Evolutionary conservation across 2,888 invertebrate species (phyloP).

Genomic region (Amblyjoppa fuscipennis): DNA sequence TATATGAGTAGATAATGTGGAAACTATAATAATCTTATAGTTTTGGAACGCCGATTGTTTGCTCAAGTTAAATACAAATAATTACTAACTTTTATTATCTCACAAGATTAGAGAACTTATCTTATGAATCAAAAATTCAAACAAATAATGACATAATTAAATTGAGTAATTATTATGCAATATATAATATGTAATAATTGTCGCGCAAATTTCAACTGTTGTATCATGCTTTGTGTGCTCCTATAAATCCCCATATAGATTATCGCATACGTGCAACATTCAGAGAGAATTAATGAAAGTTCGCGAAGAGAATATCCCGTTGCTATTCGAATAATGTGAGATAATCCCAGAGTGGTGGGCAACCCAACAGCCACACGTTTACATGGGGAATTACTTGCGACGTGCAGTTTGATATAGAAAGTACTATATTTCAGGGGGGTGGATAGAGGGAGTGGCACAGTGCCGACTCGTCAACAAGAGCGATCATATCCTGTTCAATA

Average conservation of each 20-base stretch:
- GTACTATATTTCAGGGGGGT: constrained; percentile 48
- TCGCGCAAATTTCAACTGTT: background rate
- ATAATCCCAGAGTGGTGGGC: constrained; percentile 47
- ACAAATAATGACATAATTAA: background rate
- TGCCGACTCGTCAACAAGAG: constrained; percentile 30
- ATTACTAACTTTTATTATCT: background rate
- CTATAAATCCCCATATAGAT: background rate
- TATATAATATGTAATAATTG: background rate
- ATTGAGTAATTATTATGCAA: background rate
- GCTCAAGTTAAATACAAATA: background rate
- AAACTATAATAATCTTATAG: background rate
- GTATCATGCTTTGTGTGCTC: background rate
- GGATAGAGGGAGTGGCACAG: constrained; percentile 16
- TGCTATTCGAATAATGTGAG: constrained; percentile 56
- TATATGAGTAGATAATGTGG: constrained; percentile 1
- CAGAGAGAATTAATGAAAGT: constrained; percentile 42
- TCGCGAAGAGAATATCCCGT: constrained; percentile 49
- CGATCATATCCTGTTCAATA: constrained; percentile 30
- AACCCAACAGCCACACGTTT: constrained; percentile 19
- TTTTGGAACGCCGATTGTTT: background rate
- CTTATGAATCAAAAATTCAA: background rate
- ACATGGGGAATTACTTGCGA: constrained; percentile 52
- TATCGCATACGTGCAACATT: background rate
- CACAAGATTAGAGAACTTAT: background rate
- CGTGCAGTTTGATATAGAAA: constrained; percentile 51